Evolutionary conservation across 2,888 invertebrate species (phyloP).

Genomic region (Monoplex corrugatus): DNA sequence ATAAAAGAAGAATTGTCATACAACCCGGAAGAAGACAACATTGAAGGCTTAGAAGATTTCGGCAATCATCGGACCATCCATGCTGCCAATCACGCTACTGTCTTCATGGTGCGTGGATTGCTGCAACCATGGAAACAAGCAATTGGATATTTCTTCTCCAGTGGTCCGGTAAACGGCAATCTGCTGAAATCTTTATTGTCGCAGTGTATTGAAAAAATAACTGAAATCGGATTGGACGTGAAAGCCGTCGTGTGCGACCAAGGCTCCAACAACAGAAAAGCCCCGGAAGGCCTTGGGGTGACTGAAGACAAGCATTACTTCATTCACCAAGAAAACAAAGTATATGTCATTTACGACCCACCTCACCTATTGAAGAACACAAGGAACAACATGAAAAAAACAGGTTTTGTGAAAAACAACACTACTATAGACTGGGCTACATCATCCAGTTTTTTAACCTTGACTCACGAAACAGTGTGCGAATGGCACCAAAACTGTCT

Average conservation of each 20-base stretch:
- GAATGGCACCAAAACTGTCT: too few species aligned
- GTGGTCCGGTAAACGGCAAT: background rate
- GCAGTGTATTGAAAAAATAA: background rate
- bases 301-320: conserved; percentile 9
- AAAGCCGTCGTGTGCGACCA: conserved; percentile 42
- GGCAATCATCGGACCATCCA: background rate
- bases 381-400: conserved; percentile 38
- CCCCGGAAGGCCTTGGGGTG: background rate
- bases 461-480: too few species aligned
- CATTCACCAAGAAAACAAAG: background rate
- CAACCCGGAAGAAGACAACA: background rate
- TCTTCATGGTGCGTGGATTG: conserved; percentile 33
- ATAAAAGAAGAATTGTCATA: conserved; percentile 26
- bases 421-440: background rate
- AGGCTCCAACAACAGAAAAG: conserved; percentile 35
- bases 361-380: conserved; percentile 37
- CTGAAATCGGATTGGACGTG: background rate
- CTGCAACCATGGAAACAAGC: conserved; percentile 38
- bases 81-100: conserved; percentile 34
- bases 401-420: background rate
- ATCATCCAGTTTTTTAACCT: background rate
- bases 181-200: conserved; percentile 7
- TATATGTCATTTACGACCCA: conserved; percentile 24
- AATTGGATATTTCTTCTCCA: conserved; percentile 25
- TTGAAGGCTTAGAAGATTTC: conserved; percentile 42